phyloP scores from a whole-genome alignment of 1,140 invertebrate genomes.

The Anastrepha obliqua region DNA sequence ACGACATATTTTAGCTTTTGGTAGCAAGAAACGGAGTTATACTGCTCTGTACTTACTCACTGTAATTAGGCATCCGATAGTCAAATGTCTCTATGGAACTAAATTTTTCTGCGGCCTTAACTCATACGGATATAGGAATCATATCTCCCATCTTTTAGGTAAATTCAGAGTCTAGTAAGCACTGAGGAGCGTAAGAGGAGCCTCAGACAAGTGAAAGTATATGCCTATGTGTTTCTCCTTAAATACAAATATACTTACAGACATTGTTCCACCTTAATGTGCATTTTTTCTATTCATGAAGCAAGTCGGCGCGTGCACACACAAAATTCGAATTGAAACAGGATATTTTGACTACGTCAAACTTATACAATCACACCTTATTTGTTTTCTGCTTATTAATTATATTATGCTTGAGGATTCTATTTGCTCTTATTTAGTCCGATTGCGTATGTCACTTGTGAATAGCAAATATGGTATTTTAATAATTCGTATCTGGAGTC shows the following conservation, averaged over 20 bases:
- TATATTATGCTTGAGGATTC: neutral
- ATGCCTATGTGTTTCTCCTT: too few species aligned
- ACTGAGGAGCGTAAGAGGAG: too few species aligned
- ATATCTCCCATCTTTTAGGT: too few species aligned
- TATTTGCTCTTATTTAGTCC: neutral
- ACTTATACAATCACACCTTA: neutral
- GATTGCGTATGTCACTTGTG: neutral
- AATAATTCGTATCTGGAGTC: neutral
- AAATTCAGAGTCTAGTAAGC: too few species aligned
- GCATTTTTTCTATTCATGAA: neutral
- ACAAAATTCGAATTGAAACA: neutral
- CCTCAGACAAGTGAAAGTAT: too few species aligned
- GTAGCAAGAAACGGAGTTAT: too few species aligned
- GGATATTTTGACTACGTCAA: slow-evolving; percentile 44
- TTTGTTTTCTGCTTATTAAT: neutral
- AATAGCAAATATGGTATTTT: neutral
- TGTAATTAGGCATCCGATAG: too few species aligned
- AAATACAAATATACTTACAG: neutral
- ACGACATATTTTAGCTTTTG: too few species aligned
- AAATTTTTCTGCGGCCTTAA: too few species aligned
- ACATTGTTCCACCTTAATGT: neutral
- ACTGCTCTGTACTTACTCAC: too few species aligned
- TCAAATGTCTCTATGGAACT: too few species aligned
- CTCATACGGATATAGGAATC: too few species aligned
- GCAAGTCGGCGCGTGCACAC: neutral